Conservation (phyloP, 2,113 vertebrate genomes). For the Vanacampus margaritifer region DNA sequence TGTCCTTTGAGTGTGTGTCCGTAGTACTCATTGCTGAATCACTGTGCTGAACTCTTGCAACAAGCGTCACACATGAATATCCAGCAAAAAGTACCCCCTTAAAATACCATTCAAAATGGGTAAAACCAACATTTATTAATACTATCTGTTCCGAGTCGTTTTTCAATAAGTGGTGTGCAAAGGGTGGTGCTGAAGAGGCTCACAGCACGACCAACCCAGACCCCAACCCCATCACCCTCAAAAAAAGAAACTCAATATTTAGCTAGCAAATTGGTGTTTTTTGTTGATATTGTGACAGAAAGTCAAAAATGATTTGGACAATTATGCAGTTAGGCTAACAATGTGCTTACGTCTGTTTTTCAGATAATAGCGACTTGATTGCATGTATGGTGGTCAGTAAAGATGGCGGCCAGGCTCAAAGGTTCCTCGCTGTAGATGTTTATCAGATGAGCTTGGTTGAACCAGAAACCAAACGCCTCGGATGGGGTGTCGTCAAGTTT, state of each 20-base stretch:
- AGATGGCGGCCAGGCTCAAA: slow-evolving; percentile 87
- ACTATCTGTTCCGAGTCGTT: neutral
- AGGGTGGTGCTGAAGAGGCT: too few relatives aligned
- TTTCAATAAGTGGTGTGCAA: neutral
- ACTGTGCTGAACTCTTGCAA: neutral
- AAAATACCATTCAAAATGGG: neutral
- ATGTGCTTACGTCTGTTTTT: neutral
- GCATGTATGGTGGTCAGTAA: slow-evolving; percentile 95
- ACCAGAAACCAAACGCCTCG: slow-evolving; percentile 89
- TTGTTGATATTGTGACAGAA: too few relatives aligned
- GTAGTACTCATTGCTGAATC: neutral
- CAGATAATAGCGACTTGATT: slow-evolving; percentile 97
- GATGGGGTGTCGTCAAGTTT: slow-evolving; percentile 97
- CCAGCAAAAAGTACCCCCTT: neutral
- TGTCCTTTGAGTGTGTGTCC: slow-evolving; percentile 7
- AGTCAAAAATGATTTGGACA: neutral
- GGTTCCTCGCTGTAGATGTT: slow-evolving; percentile 93
- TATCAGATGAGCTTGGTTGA: slow-evolving; percentile 99
- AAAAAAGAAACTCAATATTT: too few relatives aligned
- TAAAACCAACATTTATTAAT: neutral
- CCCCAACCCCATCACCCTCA: too few relatives aligned
- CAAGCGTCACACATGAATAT: neutral
- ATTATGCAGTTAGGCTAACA: neutral
- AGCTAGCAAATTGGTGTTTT: too few relatives aligned
- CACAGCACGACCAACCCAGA: too few relatives aligned